Percentiles rank a stretch among this genome's conserved stretches.
Conservation (phyloP, 2,797 vertebrate genomes). For the Podarcis siculus region DNA sequence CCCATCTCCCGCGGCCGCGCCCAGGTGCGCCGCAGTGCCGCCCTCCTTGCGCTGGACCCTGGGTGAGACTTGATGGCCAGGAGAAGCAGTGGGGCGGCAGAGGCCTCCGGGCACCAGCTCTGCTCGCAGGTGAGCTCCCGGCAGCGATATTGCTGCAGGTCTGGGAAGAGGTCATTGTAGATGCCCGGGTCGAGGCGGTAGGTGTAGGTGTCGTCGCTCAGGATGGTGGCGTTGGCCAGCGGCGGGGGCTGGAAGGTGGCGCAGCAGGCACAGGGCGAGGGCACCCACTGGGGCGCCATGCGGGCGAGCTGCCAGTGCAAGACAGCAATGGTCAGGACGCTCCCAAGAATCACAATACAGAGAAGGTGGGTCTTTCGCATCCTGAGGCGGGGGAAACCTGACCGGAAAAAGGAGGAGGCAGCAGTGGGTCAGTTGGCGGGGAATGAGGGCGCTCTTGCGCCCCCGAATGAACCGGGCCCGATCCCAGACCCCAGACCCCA, state of each 20-base stretch:
- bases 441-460: too few species aligned
- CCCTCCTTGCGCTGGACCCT: fast-evolving
- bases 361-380: neutral
- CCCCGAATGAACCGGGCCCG: too few species aligned
- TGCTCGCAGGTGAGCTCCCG: slow-evolving; percentile 48
- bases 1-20: neutral
- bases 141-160: slow-evolving; percentile 65
- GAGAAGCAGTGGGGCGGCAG: slow-evolving; percentile 55
- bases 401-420: neutral
- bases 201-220: neutral
- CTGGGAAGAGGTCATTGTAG: neutral
- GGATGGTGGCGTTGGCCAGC: neutral
- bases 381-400: neutral
- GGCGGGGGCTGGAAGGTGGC: fast-evolving
- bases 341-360: neutral
- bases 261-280: too few species aligned
- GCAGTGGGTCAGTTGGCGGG: too few species aligned
- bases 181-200: neutral
- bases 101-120: slow-evolving; percentile 26
- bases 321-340: fast-evolving
- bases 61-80: slow-evolving; percentile 46
- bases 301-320: neutral
- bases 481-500: too few species aligned
- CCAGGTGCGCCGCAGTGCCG: slow-evolving; percentile 23
- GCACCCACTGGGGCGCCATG: neutral